phyloP scores from a whole-genome alignment of 1,140 invertebrate species.

The Drosophila leontia region DNA sequence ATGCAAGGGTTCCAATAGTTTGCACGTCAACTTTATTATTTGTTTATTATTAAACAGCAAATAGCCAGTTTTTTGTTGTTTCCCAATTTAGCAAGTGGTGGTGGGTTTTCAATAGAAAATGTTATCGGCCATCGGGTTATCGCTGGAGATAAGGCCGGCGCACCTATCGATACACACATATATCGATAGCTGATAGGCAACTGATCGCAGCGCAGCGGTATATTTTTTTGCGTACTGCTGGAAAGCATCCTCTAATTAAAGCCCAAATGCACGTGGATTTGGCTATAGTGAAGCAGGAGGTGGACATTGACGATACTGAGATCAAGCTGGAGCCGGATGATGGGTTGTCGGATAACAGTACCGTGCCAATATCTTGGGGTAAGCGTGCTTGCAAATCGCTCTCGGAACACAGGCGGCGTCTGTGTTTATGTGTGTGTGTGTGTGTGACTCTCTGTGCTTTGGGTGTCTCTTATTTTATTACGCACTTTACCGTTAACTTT shows the following conservation, averaged over 20 bases:
- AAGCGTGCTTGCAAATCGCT: conserved; percentile 42
- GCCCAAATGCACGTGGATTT: conserved; percentile 39
- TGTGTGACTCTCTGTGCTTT: conserved; percentile 15
- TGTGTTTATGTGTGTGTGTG: conserved; percentile 1
- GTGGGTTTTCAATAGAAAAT: not conserved
- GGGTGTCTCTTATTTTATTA: conserved; percentile 37
- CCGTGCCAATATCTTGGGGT: conserved; percentile 38
- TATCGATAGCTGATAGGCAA: conserved; percentile 41
- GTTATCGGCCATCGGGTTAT: no score
- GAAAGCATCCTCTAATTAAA: conserved; percentile 23
- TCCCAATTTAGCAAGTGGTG: not conserved
- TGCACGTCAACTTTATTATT: not conserved
- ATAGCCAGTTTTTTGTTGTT: conserved; percentile 1
- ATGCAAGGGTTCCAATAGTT: not conserved
- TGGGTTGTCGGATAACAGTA: conserved; percentile 1
- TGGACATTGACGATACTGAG: conserved; percentile 57
- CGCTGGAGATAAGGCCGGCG: no score
- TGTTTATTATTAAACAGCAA: conserved; percentile 7
- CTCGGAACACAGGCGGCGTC: conserved; percentile 14
- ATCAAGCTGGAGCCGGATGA: conserved; percentile 59
- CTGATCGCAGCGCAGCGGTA: conserved; percentile 70
- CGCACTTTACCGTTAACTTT: conserved; percentile 65
- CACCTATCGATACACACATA: no score
- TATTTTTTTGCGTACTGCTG: conserved; percentile 53
- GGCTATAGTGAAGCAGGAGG: conserved; percentile 33